Evolutionary conservation across 2,888 invertebrate genomes (phyloP).

Genomic region (Eretmocerus hayati): DNA sequence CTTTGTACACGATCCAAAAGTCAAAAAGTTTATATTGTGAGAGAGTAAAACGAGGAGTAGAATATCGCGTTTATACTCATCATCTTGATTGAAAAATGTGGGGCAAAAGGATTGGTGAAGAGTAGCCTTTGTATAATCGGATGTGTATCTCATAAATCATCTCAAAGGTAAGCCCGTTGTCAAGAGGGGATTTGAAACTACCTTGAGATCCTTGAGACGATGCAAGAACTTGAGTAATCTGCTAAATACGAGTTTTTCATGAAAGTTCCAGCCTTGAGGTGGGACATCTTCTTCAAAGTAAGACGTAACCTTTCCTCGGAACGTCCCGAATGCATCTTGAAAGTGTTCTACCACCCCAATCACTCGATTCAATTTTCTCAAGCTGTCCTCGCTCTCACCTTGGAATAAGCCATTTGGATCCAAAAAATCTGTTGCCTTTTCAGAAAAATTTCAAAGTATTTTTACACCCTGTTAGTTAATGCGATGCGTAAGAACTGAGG

Average conservation of each 20-base stretch:
- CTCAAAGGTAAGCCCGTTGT: too few relatives aligned
- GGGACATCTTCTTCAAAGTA: conserved; percentile 56
- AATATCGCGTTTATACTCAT: too few relatives aligned
- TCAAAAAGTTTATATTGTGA: too few relatives aligned
- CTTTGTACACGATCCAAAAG: too few relatives aligned
- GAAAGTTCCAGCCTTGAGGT: conserved; percentile 60
- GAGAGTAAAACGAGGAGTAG: too few relatives aligned
- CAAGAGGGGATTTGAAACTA: too few relatives aligned
- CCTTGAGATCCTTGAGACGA: conserved; percentile 57
- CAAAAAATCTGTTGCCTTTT: conserved; percentile 58
- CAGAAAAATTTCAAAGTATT: background rate
- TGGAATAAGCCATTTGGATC: conserved; percentile 79
- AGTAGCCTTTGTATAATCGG: too few relatives aligned
- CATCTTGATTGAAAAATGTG: too few relatives aligned
- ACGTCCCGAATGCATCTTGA: conserved; percentile 51
- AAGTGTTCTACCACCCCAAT: conserved; percentile 51
- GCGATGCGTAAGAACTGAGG: too few relatives aligned
- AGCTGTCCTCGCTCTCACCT: conserved; percentile 73
- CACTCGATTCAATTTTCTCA: conserved; percentile 54
- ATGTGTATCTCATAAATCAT: too few relatives aligned
- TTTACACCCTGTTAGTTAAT: background rate
- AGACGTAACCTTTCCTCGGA: conserved; percentile 51
- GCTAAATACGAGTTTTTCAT: conserved; percentile 63
- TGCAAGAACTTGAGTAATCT: conserved; percentile 59
- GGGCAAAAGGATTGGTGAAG: too few relatives aligned